Percentiles rank a stretch among this genome's conserved stretches.
Evolutionary conservation across 1,140 invertebrate species (phyloP).

Genomic region (Drosophila chauvacae): DNA sequence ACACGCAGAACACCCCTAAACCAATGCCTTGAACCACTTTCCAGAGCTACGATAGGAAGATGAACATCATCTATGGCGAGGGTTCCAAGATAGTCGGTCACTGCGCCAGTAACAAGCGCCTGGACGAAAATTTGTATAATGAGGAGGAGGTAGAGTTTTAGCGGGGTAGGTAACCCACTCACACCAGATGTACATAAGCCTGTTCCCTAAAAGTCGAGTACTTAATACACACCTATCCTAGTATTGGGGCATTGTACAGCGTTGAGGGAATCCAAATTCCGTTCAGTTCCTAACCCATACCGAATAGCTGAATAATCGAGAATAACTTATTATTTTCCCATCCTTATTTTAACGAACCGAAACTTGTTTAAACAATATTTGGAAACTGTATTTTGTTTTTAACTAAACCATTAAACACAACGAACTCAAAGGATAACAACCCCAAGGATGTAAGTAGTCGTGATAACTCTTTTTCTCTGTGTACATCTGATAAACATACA

Average conservation of each 20-base stretch:
- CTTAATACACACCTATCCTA: slow-evolving; percentile 17
- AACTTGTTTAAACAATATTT: slow-evolving; percentile 50
- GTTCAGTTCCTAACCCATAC: slow-evolving; percentile 42
- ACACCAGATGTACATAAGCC: slow-evolving; percentile 11
- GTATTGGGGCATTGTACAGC: slow-evolving; percentile 27
- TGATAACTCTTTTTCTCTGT: slow-evolving; percentile 44
- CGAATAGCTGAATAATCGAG: slow-evolving; percentile 15
- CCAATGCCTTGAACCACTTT: slow-evolving; percentile 50
- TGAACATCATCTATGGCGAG: slow-evolving; percentile 72
- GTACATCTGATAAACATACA: slow-evolving; percentile 15
- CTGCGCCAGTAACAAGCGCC: slow-evolving; percentile 47
- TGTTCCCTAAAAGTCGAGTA: slow-evolving; percentile 34
- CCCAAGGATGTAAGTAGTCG: slow-evolving; percentile 82
- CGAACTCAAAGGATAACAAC: slow-evolving; percentile 70
- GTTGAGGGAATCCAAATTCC: slow-evolving; percentile 10
- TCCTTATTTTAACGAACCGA: slow-evolving; percentile 41
- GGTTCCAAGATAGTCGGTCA: slow-evolving; percentile 72
- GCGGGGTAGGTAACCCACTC: slow-evolving; percentile 62
- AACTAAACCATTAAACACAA: slow-evolving; percentile 66
- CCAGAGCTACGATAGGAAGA: slow-evolving; percentile 59
- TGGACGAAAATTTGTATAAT: slow-evolving; percentile 75
- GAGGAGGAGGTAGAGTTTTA: slow-evolving; percentile 60
- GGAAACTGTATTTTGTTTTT: slow-evolving; percentile 72
- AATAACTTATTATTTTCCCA: slow-evolving; percentile 43
- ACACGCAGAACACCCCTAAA: slow-evolving; percentile 35